Evolutionary conservation across 2,888 invertebrate genomes (phyloP).

Genomic region (Stenodera caucasica): DNA sequence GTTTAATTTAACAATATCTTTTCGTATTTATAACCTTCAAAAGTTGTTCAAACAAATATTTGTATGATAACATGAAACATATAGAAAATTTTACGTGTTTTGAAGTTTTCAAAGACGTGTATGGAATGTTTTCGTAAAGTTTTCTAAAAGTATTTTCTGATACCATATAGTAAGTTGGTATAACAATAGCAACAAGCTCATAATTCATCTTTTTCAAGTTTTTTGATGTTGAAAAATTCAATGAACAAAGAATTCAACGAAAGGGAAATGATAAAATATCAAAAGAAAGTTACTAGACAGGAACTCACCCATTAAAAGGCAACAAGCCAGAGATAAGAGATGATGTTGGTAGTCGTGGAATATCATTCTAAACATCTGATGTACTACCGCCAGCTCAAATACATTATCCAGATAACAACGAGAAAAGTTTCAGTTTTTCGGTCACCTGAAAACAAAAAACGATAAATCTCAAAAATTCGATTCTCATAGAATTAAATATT

Average conservation of each 20-base stretch:
- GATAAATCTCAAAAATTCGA: not conserved
- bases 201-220: conserved; percentile 22
- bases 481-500: not conserved
- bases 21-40: conserved; percentile 6
- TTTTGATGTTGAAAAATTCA: conserved; percentile 19
- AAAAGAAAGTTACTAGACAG: conserved; percentile 11
- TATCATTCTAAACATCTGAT: conserved; percentile 32
- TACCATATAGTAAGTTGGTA: not conserved
- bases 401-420: conserved; percentile 26
- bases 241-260: not conserved
- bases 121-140: not conserved
- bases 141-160: not conserved
- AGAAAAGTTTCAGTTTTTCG: conserved; percentile 8
- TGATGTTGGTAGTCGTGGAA: conserved; percentile 16
- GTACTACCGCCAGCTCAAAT: conserved; percentile 21
- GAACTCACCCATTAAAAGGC: conserved; percentile 35
- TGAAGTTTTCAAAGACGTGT: not conserved
- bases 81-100: conserved; percentile 4
- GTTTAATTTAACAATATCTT: not conserved
- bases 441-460: conserved; percentile 25
- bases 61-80: not conserved
- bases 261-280: conserved; percentile 16
- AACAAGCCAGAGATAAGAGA: conserved; percentile 28
- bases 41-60: conserved; percentile 2
- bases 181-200: conserved; percentile 26